phyloP scores from a whole-genome alignment of 2,888 invertebrate genomes.

The Brassicogethes aeneus region DNA sequence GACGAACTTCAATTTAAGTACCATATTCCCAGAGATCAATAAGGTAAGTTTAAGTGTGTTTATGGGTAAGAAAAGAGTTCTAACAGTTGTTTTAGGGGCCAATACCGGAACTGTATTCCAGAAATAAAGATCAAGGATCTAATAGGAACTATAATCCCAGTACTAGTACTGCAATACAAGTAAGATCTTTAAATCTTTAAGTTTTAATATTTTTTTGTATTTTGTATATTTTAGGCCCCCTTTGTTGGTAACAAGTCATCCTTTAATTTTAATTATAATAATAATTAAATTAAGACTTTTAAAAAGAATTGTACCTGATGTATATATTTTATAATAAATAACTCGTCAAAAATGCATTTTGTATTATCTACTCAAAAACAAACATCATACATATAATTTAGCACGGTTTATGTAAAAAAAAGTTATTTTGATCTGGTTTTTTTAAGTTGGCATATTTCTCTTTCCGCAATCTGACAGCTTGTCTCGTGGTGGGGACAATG shows the following conservation, averaged over 20 bases:
- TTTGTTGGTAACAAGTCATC: slow-evolving; percentile 20
- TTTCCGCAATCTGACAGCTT: too few species aligned
- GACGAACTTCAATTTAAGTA: slow-evolving; percentile 74
- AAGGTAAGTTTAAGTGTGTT: slow-evolving; percentile 25
- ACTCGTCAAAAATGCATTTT: too few species aligned
- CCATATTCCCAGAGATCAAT: slow-evolving; percentile 79
- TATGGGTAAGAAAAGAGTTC: too few species aligned
- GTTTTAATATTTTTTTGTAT: slow-evolving; percentile 1
- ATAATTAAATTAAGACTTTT: too few species aligned
- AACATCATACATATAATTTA: too few species aligned
- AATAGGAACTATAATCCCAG: slow-evolving; percentile 8
- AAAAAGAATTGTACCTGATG: background rate
- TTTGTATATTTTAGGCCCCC: slow-evolving; percentile 17
- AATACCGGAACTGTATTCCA: slow-evolving; percentile 14
- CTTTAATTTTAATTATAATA: slow-evolving; percentile 18
- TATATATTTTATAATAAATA: too few species aligned
- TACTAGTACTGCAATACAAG: too few species aligned
- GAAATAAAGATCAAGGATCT: slow-evolving; percentile 8
- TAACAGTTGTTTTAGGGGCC: slow-evolving; percentile 18
- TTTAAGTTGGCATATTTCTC: too few species aligned
- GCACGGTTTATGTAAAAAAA: too few species aligned
- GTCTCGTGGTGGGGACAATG: too few species aligned
- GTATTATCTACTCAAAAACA: too few species aligned
- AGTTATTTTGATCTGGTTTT: too few species aligned
- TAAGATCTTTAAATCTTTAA: slow-evolving; percentile 9